phyloP scores from a whole-genome alignment of 1,140 invertebrate species.

The Panagrolaimus sp. region DNA sequence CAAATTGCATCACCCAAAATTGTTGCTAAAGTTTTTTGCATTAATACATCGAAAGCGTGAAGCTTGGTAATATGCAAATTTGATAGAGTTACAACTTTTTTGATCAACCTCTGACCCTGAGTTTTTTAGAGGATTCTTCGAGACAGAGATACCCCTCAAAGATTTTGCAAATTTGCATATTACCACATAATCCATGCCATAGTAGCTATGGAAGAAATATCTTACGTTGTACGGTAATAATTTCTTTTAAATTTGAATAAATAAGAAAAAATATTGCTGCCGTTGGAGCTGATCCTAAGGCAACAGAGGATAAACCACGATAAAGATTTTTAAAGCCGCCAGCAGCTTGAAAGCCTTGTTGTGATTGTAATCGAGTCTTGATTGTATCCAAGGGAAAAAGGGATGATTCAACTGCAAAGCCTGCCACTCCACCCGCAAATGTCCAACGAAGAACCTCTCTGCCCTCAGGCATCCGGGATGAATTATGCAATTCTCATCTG shows the following conservation, averaged over 20 bases:
- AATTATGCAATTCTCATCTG: no score
- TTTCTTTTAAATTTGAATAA: slow-evolving; percentile 65
- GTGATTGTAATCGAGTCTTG: slow-evolving; percentile 85
- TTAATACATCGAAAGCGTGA: slow-evolving; percentile 27
- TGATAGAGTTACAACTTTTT: neutral
- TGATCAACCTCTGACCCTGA: neutral
- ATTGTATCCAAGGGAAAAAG: slow-evolving; percentile 78
- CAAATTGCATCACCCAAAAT: slow-evolving; percentile 59
- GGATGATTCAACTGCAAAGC: slow-evolving; percentile 53
- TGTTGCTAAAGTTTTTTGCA: no score
- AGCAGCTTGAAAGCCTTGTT: slow-evolving; percentile 76
- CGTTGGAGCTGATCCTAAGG: slow-evolving; percentile 56
- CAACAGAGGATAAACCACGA: slow-evolving; percentile 69
- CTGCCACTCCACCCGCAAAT: slow-evolving; percentile 46
- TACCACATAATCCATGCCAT: no score
- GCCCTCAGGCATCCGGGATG: neutral
- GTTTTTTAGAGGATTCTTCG: neutral
- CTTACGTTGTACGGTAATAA: neutral
- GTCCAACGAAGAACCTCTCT: neutral
- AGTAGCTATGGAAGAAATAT: no score
- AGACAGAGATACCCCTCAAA: neutral
- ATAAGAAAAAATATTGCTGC: slow-evolving; percentile 88
- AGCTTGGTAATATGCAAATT: neutral
- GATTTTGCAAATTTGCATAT: no score
- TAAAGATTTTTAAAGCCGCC: slow-evolving; percentile 85